Conservation (phyloP, 1,140 invertebrate species). For the Drosophila punjabiensis region DNA sequence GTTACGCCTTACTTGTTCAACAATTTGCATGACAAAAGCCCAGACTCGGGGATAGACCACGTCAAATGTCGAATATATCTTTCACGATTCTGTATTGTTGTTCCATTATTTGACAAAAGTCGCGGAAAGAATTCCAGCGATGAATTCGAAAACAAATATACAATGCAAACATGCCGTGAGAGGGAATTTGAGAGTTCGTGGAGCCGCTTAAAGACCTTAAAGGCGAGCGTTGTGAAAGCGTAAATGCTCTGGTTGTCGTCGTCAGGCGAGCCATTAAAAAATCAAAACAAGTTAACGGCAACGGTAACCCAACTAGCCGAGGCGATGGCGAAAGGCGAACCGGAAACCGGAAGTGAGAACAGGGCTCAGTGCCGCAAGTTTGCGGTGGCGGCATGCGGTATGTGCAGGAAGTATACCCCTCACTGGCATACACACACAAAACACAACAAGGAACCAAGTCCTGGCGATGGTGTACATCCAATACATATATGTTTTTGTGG, state of each 20-base stretch:
- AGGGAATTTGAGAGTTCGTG: background rate
- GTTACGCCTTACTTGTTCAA: slow-evolving; percentile 57
- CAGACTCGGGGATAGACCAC: slow-evolving; percentile 27
- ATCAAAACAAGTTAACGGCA: slow-evolving; percentile 82
- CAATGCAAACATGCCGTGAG: background rate
- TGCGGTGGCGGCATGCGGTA: slow-evolving; percentile 66
- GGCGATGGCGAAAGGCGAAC: slow-evolving; percentile 46
- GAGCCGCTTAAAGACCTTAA: slow-evolving; percentile 33
- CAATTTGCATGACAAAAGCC: slow-evolving; percentile 79
- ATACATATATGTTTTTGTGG: slow-evolving; percentile 40
- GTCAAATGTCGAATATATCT: slow-evolving; percentile 42
- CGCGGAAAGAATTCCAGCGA: slow-evolving; percentile 7
- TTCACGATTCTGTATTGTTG: slow-evolving; percentile 18
- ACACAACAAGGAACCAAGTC: slow-evolving; percentile 10
- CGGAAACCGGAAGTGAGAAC: slow-evolving; percentile 79
- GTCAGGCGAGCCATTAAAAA: slow-evolving; percentile 80
- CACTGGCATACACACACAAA: slow-evolving; percentile 8
- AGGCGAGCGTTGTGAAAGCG: slow-evolving; percentile 52
- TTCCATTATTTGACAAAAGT: slow-evolving; percentile 33
- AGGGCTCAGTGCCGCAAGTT: slow-evolving; percentile 77
- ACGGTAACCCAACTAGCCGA: slow-evolving; percentile 55
- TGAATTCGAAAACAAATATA: slow-evolving; percentile 7
- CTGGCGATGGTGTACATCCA: slow-evolving; percentile 20
- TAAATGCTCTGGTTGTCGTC: slow-evolving; percentile 59
- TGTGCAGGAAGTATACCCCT: slow-evolving; percentile 66